A percentile compares a stretch with the other conserved stretches of the same genome.
Evolutionary conservation across 1,140 invertebrate genomes (phyloP).

Genomic region (Neoseiulus cucumeris): DNA sequence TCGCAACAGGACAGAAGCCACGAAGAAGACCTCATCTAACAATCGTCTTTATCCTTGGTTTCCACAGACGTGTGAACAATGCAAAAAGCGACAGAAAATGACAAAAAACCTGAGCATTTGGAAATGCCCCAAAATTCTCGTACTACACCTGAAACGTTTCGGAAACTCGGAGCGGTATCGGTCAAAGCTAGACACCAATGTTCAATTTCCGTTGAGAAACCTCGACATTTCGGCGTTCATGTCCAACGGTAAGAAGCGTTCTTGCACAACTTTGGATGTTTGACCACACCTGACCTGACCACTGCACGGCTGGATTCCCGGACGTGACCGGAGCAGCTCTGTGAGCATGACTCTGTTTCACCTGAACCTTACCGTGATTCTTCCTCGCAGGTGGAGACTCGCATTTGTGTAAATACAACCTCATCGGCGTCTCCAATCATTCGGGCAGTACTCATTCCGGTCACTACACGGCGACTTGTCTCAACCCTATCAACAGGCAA

Average conservation of each 20-base stretch:
- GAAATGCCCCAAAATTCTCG: slow-evolving; percentile 73
- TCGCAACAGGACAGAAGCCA: no score
- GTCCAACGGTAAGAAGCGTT: slow-evolving; percentile 33
- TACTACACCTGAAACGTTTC: slow-evolving; percentile 50
- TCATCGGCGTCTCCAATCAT: slow-evolving; percentile 80
- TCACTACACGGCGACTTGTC: slow-evolving; percentile 82
- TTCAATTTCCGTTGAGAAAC: slow-evolving; percentile 22
- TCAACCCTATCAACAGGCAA: slow-evolving; percentile 59
- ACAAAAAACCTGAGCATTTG: slow-evolving; percentile 83
- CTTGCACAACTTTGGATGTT: slow-evolving; percentile 10
- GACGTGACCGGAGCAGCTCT: slow-evolving; percentile 17
- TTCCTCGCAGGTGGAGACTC: not conserved
- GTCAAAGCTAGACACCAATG: slow-evolving; percentile 14
- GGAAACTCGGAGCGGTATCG: slow-evolving; percentile 10
- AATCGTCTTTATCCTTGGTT: no score
- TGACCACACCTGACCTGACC: not conserved
- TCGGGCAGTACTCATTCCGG: slow-evolving; percentile 76
- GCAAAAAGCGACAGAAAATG: slow-evolving; percentile 67
- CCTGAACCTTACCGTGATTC: not conserved
- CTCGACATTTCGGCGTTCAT: slow-evolving; percentile 13
- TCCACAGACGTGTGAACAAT: slow-evolving; percentile 62
- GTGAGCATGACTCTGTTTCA: slow-evolving; percentile 22
- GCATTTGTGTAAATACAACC: slow-evolving; percentile 39
- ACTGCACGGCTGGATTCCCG: no score
- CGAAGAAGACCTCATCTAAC: no score